Percentiles rank a stretch among this genome's conserved stretches.
Conservation (phyloP, 2,797 vertebrate genomes). For the Setipinna tenuifilis region DNA sequence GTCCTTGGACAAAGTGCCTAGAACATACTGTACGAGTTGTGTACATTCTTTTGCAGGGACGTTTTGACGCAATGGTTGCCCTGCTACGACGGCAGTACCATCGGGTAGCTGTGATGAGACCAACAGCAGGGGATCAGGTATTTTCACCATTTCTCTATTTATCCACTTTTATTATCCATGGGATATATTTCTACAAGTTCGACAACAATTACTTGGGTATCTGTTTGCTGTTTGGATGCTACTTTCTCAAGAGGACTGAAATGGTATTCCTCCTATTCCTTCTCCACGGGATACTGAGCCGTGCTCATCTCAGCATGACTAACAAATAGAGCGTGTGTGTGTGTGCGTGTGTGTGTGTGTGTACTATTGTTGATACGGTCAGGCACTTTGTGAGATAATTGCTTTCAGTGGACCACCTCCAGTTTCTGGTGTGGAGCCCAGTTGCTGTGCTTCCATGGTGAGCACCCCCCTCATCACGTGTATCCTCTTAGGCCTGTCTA, state of each 20-base stretch:
- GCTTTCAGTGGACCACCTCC: not conserved
- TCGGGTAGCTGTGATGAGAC: slow-evolving; percentile 94
- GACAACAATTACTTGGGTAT: too few species aligned
- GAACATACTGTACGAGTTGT: not conserved
- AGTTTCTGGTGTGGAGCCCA: not conserved
- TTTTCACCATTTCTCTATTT: too few species aligned
- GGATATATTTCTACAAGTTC: not conserved
- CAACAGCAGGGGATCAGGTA: slow-evolving; percentile 90
- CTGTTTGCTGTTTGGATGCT: not conserved
- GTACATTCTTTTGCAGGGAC: slow-evolving; percentile 74
- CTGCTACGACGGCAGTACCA: slow-evolving; percentile 88
- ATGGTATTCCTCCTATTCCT: not conserved
- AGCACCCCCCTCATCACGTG: not conserved
- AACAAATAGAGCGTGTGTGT: not conserved
- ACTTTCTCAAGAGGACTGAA: not conserved
- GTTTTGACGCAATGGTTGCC: slow-evolving; percentile 89
- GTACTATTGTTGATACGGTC: not conserved
- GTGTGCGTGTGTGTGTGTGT: not conserved
- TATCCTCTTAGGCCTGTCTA: not conserved
- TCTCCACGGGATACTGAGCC: not conserved
- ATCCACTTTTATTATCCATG: not conserved
- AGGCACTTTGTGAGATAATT: slow-evolving; percentile 21
- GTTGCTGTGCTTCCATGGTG: not conserved
- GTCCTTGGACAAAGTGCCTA: not conserved
- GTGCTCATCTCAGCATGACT: not conserved